A percentile compares a stretch with the other conserved stretches of the same genome.
phyloP scores from a whole-genome alignment of 2,797 vertebrate species.

The Chelon labrosus region DNA sequence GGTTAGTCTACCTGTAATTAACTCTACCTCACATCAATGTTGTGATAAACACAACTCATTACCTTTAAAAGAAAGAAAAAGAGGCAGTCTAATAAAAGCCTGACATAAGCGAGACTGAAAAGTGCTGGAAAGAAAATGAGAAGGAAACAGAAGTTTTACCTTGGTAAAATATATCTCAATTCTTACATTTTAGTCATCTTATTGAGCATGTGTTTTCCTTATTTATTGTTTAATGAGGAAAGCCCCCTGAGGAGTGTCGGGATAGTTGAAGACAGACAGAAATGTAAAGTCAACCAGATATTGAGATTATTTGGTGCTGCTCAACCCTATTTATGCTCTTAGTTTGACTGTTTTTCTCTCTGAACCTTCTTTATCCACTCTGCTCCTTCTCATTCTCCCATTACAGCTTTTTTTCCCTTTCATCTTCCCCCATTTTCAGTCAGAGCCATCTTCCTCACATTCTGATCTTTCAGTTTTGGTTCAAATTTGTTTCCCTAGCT shows the following conservation, averaged over 20 bases:
- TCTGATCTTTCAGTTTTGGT: conserved; percentile 27
- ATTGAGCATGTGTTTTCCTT: not conserved
- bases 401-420: conserved; percentile 32
- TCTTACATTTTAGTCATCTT: not conserved
- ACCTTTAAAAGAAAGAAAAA: conserved; percentile 43
- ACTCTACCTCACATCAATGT: conserved; percentile 57
- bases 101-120: conserved; percentile 4
- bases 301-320: conserved; percentile 24
- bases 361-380: conserved; percentile 32
- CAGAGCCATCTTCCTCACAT: conserved; percentile 26
- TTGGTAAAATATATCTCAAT: not conserved
- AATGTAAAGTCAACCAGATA: conserved; percentile 18
- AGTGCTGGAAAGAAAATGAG: conserved; percentile 1
- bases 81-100: conserved; percentile 35
- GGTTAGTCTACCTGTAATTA: conserved; percentile 72
- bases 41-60: conserved; percentile 71
- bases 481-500: conserved; percentile 22
- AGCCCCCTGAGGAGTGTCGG: not conserved
- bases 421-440: conserved; percentile 44
- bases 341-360: conserved; percentile 58
- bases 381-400: conserved; percentile 14
- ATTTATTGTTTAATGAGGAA: not conserved
- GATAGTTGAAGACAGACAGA: not conserved
- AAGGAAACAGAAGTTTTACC: not conserved
- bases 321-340: conserved; percentile 51